Base-by-base conservation (phyloP, 2,113 vertebrate genomes). In the Cynocephalus volans region DNA sequence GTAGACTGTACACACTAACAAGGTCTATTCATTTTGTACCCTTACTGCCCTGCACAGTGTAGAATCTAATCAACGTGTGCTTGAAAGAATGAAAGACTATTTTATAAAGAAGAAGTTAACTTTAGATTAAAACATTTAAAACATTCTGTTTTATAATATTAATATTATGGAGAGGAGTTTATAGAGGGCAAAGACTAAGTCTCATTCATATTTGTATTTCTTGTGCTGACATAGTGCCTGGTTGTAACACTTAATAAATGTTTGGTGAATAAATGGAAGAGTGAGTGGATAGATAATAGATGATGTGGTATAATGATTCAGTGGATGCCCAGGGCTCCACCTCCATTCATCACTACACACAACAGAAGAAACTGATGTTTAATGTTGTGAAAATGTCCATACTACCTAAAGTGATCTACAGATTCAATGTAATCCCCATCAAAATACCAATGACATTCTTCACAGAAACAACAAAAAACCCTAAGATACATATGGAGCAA, bases 131-230 rank as follows among this genome's bases (percentile, higher is more conserved):
- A 3, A 41, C 41, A 41, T 41, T 41, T 41, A 41, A 41, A 41
- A 79, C 6, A 48, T 52, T 86, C 6, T 67, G 21, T 33, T 95
- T 90, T 67, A 73, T 94, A 79, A 64, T 93, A 54, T 76, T 60
- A 36, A 65, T 69, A 60, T 72, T 92, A 75, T 1, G 82, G 75
- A 45, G 4, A 81, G 48, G 33, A 60, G 14, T 79, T 83, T 75
- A 96, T 62, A 85, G 77, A 97, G 92, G 52, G 6, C 4, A 81
- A 11, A 69, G 52, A 64, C 18, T 19, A 52, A 62, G 33, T 88
- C 52, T 83, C 50, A 94, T 84, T 94, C 65, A 94, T 70, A 62
- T 88, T 90, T 70, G 19, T 83, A 79, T 88, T 88, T 96, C 65
- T 95, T 73, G 28, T 76, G 21, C 60, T 85, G 75, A 58, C 31